Conservation (phyloP, 2,888 invertebrate species). For the Deroplatys truncata region DNA sequence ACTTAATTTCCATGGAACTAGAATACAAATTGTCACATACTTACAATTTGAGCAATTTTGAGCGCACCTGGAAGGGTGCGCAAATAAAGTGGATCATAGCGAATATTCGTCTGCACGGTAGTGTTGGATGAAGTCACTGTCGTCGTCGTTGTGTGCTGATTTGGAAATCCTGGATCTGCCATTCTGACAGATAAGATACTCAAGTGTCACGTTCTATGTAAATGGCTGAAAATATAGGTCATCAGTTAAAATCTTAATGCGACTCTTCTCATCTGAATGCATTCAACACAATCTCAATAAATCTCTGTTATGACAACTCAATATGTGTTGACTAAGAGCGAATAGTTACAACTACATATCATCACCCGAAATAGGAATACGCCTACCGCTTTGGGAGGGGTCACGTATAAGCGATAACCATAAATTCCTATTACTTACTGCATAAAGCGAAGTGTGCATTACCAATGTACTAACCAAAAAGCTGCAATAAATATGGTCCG, state of each 20-base stretch:
- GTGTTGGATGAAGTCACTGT: constrained; percentile 60
- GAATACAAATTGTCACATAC: constrained; percentile 38
- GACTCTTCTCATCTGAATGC: not conserved
- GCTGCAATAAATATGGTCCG: not conserved
- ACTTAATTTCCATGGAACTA: too few relatives aligned
- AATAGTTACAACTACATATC: not conserved
- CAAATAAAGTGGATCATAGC: constrained; percentile 70
- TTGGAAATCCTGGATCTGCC: constrained; percentile 64
- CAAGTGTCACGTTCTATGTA: not conserved
- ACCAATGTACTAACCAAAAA: not conserved
- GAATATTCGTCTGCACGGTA: constrained; percentile 52
- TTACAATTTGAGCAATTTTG: constrained; percentile 72
- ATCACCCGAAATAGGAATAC: constrained; percentile 20
- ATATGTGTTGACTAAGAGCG: not conserved
- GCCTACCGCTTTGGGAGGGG: constrained; percentile 20
- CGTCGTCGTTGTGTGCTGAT: constrained; percentile 70
- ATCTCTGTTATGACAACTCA: not conserved
- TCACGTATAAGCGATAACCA: not conserved
- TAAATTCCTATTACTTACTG: too few relatives aligned
- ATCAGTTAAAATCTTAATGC: not conserved
- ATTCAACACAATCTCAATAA: not conserved
- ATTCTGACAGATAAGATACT: constrained; percentile 7
- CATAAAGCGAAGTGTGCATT: not conserved
- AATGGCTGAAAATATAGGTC: not conserved
- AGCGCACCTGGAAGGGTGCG: constrained; percentile 69